These are phyloP conservation scores for Gulo gulo DNA, from an alignment of 2,113 vertebrate species.

Conservation along the genomic window DNA sequence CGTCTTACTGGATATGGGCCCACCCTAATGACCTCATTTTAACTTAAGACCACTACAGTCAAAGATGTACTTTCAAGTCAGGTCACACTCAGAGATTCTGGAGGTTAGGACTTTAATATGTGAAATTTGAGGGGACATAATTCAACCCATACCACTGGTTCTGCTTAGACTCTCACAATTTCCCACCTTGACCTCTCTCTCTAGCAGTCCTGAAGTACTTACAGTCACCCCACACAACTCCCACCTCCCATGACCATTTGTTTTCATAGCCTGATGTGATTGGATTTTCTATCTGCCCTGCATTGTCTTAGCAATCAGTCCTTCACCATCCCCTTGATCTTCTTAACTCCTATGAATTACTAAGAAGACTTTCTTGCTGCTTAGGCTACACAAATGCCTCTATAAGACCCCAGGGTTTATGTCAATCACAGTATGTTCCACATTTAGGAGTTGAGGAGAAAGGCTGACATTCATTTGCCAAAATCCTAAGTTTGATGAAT, in stretches of 20 bases:
- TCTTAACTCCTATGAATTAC: neutral
- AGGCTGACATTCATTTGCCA: neutral
- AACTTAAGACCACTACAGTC: neutral
- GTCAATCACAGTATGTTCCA: neutral
- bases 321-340: neutral
- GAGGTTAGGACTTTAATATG: neutral
- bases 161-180: neutral
- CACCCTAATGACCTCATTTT: neutral
- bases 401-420: neutral
- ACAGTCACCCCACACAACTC: neutral
- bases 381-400: neutral
- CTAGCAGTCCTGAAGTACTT: neutral
- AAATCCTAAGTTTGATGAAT: neutral
- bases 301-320: neutral
- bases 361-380: accelerated
- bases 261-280: neutral
- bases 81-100: neutral
- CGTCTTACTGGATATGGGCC: neutral
- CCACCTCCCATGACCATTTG: neutral
- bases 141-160: neutral
- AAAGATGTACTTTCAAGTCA: neutral
- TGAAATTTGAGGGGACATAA: neutral
- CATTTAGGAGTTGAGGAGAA: neutral
- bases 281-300: neutral
- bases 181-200: neutral